phyloP scores from a whole-genome alignment of 2,113 vertebrate species.

The Verasper variegatus region DNA sequence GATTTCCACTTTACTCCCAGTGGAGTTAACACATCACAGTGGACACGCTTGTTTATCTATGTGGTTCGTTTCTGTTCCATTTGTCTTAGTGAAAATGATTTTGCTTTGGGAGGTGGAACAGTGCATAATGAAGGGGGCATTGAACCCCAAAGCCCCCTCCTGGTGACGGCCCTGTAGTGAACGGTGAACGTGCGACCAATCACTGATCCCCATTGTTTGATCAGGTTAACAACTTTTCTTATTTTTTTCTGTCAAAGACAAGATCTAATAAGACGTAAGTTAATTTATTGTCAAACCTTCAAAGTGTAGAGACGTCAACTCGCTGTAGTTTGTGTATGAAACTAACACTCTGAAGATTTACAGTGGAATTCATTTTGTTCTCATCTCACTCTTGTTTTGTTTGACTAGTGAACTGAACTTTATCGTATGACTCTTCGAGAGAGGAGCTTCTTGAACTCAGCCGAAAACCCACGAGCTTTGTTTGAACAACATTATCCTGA shows the following conservation, averaged over 20 bases:
- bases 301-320: too few relatives aligned
- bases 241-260: too few relatives aligned
- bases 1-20: too few relatives aligned
- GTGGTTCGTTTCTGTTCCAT: neutral
- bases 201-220: too few relatives aligned
- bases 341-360: too few relatives aligned
- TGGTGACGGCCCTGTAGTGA: neutral
- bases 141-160: neutral
- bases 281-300: too few relatives aligned
- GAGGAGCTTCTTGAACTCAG: neutral
- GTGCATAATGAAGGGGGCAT: neutral
- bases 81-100: too few relatives aligned
- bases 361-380: neutral
- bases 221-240: too few relatives aligned
- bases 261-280: too few relatives aligned
- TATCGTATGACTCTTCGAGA: neutral
- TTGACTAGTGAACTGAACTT: neutral
- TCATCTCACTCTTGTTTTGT: neutral
- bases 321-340: too few relatives aligned
- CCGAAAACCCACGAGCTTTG: neutral
- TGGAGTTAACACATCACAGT: too few relatives aligned
- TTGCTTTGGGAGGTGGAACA: neutral
- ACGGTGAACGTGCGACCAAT: too few relatives aligned
- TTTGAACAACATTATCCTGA: conserved; percentile 31
- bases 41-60: neutral